Evolutionary conservation across 2,113 vertebrate genomes (phyloP), one percentile per base, ranked within the genome.

Genomic region (Narcine bancroftii): DNA sequence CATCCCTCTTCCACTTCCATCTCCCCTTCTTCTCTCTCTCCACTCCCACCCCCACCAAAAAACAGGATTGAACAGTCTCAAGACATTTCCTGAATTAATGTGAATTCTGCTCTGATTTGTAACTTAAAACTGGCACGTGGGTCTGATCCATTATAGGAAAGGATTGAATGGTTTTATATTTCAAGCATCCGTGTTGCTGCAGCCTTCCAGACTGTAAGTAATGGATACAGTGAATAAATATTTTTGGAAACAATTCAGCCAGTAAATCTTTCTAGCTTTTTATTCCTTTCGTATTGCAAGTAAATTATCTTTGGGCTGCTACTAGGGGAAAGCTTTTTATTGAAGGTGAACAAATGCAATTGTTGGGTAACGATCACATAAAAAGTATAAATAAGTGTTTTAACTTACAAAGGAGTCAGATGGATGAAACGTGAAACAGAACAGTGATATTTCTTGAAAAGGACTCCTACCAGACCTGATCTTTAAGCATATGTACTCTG

Each of bases 191-290:
- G 26, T 71, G 63, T 69, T 45, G 39, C 42, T 42, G 66, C 36
- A 91, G 87, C 45, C 24, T 39, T 69, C 13, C 39, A 71, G 89
- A 66, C 39, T 69, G 45, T 26, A 91, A 91, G 89, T 91, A 91
- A 91, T 91, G 39, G 89, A 91, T 66, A 91, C 89, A 69, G 29
- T 69, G 65, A 71, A 69, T 47, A 91, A 91, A 91, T 91, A 91
- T 91, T 91, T 91, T 91, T 91, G 24, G 39, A 91, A 91, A 69
- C 65, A 66, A 71, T 91, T 91, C 89, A 91, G 63, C 63, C 63
- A 91, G 89, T 45, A 91, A 91, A 66, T 91, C 36, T 71, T 42
- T 60, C 36, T 33, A 47, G 65, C 21, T 29, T 66, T 91, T 77
- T 91, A 71, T 91, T 29, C 89, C 26, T 66, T 45, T 69, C 45